These are phyloP conservation scores for Drosophila subobscura DNA, from an alignment of 1,140 invertebrate species.

Conservation along the genomic window DNA sequence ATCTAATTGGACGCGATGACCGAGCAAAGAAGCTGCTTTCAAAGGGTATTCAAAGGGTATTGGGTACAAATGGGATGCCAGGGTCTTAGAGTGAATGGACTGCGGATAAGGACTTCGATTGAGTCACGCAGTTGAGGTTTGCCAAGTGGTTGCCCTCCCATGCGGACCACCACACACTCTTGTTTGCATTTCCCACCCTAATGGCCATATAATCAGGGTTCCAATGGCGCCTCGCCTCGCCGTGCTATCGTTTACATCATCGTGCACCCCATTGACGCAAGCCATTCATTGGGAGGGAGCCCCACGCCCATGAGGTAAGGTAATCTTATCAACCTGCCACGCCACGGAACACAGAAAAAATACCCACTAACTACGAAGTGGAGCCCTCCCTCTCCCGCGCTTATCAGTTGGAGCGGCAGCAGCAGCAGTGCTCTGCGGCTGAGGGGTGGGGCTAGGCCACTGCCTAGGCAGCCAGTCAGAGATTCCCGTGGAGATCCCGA, in stretches of 20 bases:
- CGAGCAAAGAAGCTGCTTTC: slow-evolving; percentile 44
- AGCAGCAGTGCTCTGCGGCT: slow-evolving; percentile 17
- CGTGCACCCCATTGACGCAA: slow-evolving; percentile 38
- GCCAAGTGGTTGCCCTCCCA: not conserved
- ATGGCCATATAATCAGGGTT: slow-evolving; percentile 51
- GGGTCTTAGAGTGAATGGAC: slow-evolving; percentile 34
- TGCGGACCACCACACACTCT: slow-evolving; percentile 33
- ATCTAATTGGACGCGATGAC: slow-evolving; percentile 74
- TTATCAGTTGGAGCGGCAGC: slow-evolving; percentile 36
- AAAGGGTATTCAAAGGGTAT: slow-evolving; percentile 17
- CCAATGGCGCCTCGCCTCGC: slow-evolving; percentile 43
- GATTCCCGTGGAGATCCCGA: slow-evolving; percentile 48
- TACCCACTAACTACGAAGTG: slow-evolving; percentile 25
- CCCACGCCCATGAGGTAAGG: slow-evolving; percentile 41
- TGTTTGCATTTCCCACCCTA: slow-evolving; percentile 52
- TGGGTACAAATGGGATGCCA: slow-evolving; percentile 39
- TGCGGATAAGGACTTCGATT: slow-evolving; percentile 14
- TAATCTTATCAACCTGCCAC: slow-evolving; percentile 50
- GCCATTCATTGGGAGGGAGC: slow-evolving; percentile 40
- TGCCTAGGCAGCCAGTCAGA: slow-evolving; percentile 34
- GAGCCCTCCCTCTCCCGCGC: slow-evolving; percentile 1
- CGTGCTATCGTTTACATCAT: slow-evolving; percentile 48
- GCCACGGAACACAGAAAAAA: slow-evolving; percentile 29
- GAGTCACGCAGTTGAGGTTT: slow-evolving; percentile 1
- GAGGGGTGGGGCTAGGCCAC: slow-evolving; percentile 37